Evolutionary conservation across 2,888 invertebrate species (phyloP).

Genomic region (Noctua fimbriata): DNA sequence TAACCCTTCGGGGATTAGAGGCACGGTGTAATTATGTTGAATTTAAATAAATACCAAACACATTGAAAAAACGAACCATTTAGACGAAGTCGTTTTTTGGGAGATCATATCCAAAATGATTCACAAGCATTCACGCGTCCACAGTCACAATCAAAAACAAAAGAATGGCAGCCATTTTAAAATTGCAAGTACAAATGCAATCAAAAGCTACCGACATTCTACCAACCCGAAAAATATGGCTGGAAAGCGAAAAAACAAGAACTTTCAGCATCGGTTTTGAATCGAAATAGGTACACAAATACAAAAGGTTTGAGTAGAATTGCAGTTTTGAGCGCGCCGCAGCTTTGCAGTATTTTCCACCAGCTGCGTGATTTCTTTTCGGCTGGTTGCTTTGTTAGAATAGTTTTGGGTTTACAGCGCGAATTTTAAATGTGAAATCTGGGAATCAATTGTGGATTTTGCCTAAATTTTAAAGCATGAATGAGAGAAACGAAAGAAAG

Average conservation of each 20-base stretch:
- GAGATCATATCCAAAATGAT: not conserved
- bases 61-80: no score
- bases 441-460: not conserved
- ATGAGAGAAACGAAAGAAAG: no score
- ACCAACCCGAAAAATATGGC: constrained; percentile 13
- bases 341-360: constrained; percentile 20
- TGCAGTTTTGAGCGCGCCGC: constrained; percentile 3
- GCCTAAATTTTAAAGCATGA: not conserved
- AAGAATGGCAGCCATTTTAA: constrained; percentile 14
- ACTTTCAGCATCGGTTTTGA: constrained; percentile 29
- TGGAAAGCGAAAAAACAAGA: constrained; percentile 16
- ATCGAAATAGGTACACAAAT: constrained; percentile 27
- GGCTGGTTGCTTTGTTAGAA: constrained; percentile 1
- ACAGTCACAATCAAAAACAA: not conserved
- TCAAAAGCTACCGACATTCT: constrained; percentile 40
- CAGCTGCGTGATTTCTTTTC: not conserved
- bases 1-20: no score
- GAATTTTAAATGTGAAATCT: not conserved
- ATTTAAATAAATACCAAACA: no score
- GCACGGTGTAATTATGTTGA: no score
- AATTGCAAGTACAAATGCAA: constrained; percentile 26
- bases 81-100: no score
- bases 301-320: constrained; percentile 15
- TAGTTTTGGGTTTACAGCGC: not conserved
- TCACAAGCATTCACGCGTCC: not conserved